Conservation (phyloP, 2,888 invertebrate genomes). For the Dyspetes luteomarginatus region DNA sequence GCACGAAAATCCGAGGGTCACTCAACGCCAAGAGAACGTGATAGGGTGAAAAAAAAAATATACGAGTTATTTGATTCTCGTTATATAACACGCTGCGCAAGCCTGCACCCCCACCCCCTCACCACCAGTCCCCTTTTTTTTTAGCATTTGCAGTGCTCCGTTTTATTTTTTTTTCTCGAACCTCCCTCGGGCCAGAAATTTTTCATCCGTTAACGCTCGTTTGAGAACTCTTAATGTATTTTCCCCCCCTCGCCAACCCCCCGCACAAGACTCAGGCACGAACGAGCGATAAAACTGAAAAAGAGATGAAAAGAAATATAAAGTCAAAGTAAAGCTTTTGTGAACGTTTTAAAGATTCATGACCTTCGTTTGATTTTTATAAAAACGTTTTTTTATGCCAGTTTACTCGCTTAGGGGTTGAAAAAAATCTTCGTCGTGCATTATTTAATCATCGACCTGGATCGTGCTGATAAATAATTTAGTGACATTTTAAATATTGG, state of each 20-base stretch:
- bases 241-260: neutral
- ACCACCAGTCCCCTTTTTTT: neutral
- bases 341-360: slow-evolving; percentile 26
- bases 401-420: too few relatives aligned
- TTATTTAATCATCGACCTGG: neutral
- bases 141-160: neutral
- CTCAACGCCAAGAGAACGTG: neutral
- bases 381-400: slow-evolving; percentile 22
- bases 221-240: slow-evolving; percentile 52
- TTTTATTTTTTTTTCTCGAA: slow-evolving; percentile 11
- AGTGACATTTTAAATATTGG: slow-evolving; percentile 34
- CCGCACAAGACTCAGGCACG: neutral
- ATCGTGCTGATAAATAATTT: slow-evolving; percentile 38
- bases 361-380: slow-evolving; percentile 23
- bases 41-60: neutral
- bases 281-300: neutral
- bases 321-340: slow-evolving; percentile 36
- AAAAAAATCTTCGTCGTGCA: too few relatives aligned
- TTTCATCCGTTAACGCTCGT: slow-evolving; percentile 49
- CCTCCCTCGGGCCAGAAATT: slow-evolving; percentile 25
- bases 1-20: slow-evolving; percentile 31
- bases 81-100: slow-evolving; percentile 27
- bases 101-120: too few relatives aligned
- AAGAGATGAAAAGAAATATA: slow-evolving; percentile 30
- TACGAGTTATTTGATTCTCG: slow-evolving; percentile 54